Base-by-base conservation (phyloP, 2,113 vertebrate genomes). In the Ammodytes marinus region DNA sequence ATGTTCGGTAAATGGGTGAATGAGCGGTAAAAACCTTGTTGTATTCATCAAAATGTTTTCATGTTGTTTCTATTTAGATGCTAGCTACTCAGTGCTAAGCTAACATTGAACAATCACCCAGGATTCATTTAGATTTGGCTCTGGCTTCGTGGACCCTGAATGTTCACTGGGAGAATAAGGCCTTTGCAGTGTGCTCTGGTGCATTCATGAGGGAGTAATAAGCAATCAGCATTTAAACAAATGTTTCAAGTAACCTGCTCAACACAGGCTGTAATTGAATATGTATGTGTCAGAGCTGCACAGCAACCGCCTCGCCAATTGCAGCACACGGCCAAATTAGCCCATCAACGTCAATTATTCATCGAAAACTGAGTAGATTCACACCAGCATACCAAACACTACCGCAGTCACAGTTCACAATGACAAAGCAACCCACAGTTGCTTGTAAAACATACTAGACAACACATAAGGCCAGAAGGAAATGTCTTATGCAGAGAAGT, bases 261-360 rank as follows among this genome's bases (percentile, higher is more conserved):
- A 37, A 19, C 47, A 35, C 57, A 47, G 27, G n/a, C 53, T 14
- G 3, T 52, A 49, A 67, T 15, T 69, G 50, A 4, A 45, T 27
- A 27, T 59, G 40, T 40, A 52, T 47, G 39, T 77, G 15, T 11
- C 17, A 76, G 39, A 43, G 66, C 74, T 50, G 8, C 52, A 45
- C 19, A 65, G 61, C 17, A 13, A 4, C 63, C 15, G 55, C 35
- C 46, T 64, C 19, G 46, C 27, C 50, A 58, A 12, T 46, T 39
- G 14, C 19, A 49, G 17, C 43, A 49, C 42, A 42, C 67, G 27
- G 79, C 70, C 63, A 69, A 83, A 85, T 69, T 57, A 85, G 77
- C 47, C 52, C 61, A 68, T 72, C 45, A 40, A 53, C 57, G 65
- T 64, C 49, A 69, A 59, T 76, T 63, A 70, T 10, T 15, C 54